Base-by-base conservation (phyloP, 2,888 invertebrate genomes). In the Eilema depressum region DNA sequence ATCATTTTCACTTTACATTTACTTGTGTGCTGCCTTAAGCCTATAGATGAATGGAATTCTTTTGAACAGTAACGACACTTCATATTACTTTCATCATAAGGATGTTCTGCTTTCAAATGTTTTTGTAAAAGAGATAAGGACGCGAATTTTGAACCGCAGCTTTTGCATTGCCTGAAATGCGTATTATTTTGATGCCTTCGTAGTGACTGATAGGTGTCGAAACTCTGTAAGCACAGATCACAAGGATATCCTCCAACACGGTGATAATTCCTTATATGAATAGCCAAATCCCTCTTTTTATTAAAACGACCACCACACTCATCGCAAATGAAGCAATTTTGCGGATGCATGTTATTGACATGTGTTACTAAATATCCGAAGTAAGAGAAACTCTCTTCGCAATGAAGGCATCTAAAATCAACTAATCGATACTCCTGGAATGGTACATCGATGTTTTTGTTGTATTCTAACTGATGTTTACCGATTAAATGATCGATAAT, bases 51-150 rank as follows among this genome's bases (percentile, higher is more conserved):
- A 73, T 91, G 89, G 10, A 89, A 89, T 63, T 88, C 83, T 76
- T 92, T 92, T 0, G 86, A 85, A 65, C 95, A 95, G 73, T 87
- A 88, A n/a, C 79, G 82, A 68, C 94, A 95, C 26, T 89, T 90
- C n/a, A 88, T 79, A 47, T 77, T 84, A 1, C 82, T 86, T 20
- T 87, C 87, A 47, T 61, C 75, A 28, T 88, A 85, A 0, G 91
- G 86, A 73, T 94, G 95, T 28, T 92, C 90, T 1, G 82, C 60
- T 25, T 82, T 80, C 0, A 90, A 81, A 73, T 94, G 94, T 74
- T 89, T 91, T 63, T 89, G 87, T 11, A 93, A 68, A 0, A 90
- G 78, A 17, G 86, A 82, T 1, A 86, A 82, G 0, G 91, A 87
- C 0, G 87, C 83, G 57, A 93, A 93, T 7, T 84, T 84, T 2